Evolutionary conservation across 2,888 invertebrate genomes (phyloP).

Genomic region (Corythucha ciliata): DNA sequence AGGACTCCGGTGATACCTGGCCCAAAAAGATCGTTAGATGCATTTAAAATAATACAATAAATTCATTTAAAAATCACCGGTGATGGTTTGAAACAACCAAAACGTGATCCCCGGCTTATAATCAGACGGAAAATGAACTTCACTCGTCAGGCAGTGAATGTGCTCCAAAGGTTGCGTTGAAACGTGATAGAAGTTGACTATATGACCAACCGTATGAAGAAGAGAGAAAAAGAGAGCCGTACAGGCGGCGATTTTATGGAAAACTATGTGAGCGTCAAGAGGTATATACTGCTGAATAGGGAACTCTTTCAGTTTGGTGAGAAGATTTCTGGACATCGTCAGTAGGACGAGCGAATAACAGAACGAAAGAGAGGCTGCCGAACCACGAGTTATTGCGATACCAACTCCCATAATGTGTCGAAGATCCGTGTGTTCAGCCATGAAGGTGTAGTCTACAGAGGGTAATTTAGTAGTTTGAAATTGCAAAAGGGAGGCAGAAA

Average conservation of each 20-base stretch:
- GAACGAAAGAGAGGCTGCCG: constrained; percentile 88
- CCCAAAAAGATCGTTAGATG: neutral
- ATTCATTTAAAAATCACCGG: constrained; percentile 50
- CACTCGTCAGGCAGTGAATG: constrained; percentile 81
- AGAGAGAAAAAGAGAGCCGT: constrained; percentile 89
- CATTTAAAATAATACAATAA: neutral
- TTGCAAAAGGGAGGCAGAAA: neutral
- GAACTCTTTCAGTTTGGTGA: constrained; percentile 75
- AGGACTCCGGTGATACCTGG: constrained; percentile 77
- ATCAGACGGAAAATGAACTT: constrained; percentile 88
- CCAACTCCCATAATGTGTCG: constrained; percentile 96
- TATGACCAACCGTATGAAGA: constrained; percentile 85
- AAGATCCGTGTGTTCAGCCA: constrained; percentile 90
- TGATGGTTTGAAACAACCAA: constrained; percentile 92
- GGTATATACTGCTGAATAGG: constrained; percentile 51
- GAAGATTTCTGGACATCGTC: constrained; percentile 85
- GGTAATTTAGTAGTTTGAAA: neutral
- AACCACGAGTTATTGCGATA: constrained; percentile 87
- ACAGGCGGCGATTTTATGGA: constrained; percentile 93
- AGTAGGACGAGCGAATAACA: constrained; percentile 83
- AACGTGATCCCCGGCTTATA: constrained; percentile 88
- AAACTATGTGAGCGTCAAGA: constrained; percentile 85
- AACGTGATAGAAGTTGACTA: constrained; percentile 95
- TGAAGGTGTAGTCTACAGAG: constrained; percentile 76
- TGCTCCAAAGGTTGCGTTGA: constrained; percentile 92